These are phyloP conservation scores for Carollia perspicillata DNA, from an alignment of 2,113 vertebrate species.

Conservation along the genomic window DNA sequence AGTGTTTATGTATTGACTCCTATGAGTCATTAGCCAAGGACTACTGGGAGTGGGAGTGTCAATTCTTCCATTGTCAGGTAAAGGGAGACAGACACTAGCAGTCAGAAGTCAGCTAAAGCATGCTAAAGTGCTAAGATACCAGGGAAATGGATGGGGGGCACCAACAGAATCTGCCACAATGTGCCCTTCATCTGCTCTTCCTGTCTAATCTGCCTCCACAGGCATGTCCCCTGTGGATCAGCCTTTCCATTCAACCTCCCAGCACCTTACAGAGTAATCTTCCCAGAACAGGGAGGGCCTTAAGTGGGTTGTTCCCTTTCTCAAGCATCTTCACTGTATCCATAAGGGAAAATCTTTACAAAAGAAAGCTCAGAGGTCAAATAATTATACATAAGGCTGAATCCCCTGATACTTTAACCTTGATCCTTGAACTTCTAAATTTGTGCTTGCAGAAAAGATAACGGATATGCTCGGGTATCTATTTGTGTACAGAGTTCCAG, in stretches of 20 bases:
- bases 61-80: background rate
- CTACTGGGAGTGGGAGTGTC: background rate
- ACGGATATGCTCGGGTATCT: background rate
- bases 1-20: background rate
- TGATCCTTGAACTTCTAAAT: background rate
- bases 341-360: background rate
- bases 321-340: background rate
- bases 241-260: background rate
- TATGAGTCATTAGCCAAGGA: background rate
- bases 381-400: background rate
- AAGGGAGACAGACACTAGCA: background rate
- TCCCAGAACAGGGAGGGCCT: background rate
- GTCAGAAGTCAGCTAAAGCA: background rate
- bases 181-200: background rate
- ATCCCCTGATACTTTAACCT: background rate
- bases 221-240: background rate
- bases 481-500: conserved; percentile 7
- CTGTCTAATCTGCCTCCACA: background rate
- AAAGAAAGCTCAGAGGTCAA: background rate
- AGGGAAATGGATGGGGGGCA: background rate
- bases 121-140: background rate
- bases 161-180: background rate
- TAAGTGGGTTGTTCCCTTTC: background rate
- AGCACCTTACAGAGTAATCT: background rate
- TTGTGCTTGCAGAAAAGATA: background rate